Evolutionary conservation across 2,113 vertebrate genomes (phyloP), one percentile per base, ranked within the genome.

Genomic region (Osmerus eperlanus): DNA sequence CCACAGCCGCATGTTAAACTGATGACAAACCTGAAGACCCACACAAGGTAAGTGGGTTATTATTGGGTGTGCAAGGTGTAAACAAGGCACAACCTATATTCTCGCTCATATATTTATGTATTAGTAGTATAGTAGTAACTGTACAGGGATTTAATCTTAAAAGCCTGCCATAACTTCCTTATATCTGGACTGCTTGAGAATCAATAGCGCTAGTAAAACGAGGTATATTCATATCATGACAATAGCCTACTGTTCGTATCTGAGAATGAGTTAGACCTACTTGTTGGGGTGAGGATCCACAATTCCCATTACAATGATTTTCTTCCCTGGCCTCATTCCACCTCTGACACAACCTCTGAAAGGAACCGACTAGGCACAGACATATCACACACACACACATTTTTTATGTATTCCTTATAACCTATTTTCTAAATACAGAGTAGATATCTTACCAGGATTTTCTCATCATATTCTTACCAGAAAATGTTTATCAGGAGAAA

Each of bases 261-360:
- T 41, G 29, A 32, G 18, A 9, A 21, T 64, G 29, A 23, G 29
- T 41, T 5, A 3, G 25, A 21, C 4, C 77, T 71, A 99, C 97
- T 95, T 95, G 81, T 96, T 94, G 0, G 97, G 95, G 65, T 92
- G 92, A 12, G 94, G 81, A 76, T 95, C 92, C 80, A 99, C 94
- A 3, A 97, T 92, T 11, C 95, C 96, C 90, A 98, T 92, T 32
- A 98, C 87, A 5, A 95, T 85, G 21, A 98, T 83, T 89, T 95
- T 97, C 92, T 96, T 98, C 28, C 96, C 96, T 0, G 94, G 95
- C 75, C 91, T 89, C 94, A 98, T 91, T 71, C 96, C 97, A 67
- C 91, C 94, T 74, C 92, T 88, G 88, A 99, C 94, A 77, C 91
- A 93, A 28, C 97, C 96, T 78, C 95, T 94, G 90, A 98, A 98